Base-by-base conservation (phyloP, 2,797 vertebrate species). In the Steatocranus sp. region DNA sequence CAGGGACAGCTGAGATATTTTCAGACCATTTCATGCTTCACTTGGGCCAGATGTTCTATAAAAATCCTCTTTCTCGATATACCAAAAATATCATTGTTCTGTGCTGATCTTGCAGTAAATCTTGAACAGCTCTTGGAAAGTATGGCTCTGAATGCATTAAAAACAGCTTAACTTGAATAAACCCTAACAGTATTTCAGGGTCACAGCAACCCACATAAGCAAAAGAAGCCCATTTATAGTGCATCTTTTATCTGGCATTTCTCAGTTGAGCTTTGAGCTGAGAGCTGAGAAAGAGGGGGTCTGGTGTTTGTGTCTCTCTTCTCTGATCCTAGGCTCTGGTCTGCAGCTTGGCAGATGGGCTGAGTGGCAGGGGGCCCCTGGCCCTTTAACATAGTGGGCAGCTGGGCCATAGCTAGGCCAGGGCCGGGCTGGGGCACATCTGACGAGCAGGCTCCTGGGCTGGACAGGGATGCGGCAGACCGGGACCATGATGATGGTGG, bases 281-380 rank as follows among this genome's bases (percentile, higher is more conserved):
- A 63, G 89, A 86, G 87, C 88, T 88, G 84, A 88, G 73, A 92
- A 89, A 7, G 77, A 81, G 86, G 82, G 25, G 83, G 82, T 86
- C 79, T 92, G 87, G 88, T 89, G 88, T 90, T 91, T 89, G 78
- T 90, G 82, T 83, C 77, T 88, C 85, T 86, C 85, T 53, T 93
- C 90, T 93, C 94, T 92, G 92, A 90, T 94, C 88, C 87, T 76
- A 87, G 70, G 84, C 90, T 93, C 87, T 73, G 89, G 87, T 93
- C 87, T 92, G 92, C 88, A 80, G 91, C 82, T 91, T 93, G 95
- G 91, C 96, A 96, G 96, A 96, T 96, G 95, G 95, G 89, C 83
- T 11, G 84, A 88, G 92, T 94, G 92, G 95, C 92, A 93, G 95
- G 95, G 93, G 94, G 95, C 87, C 87, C 80, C 89, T 92, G 94